These are phyloP conservation scores for Athetis lepigone DNA, from an alignment of 2,888 invertebrate genomes.

Conservation along the genomic window DNA sequence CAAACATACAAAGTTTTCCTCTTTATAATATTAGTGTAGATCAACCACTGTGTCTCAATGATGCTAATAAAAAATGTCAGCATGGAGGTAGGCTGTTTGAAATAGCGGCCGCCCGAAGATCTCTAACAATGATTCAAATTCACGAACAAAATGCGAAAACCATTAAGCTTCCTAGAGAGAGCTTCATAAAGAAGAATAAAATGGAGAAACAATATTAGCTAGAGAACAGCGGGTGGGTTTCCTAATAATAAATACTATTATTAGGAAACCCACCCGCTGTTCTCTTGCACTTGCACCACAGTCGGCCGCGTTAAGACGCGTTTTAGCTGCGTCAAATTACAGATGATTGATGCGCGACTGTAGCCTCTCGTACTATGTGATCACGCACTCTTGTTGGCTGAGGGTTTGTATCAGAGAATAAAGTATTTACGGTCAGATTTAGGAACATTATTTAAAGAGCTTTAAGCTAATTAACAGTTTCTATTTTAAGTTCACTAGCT, in stretches of 20 bases:
- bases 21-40: too few species aligned
- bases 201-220: too few species aligned
- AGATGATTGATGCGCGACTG: slow-evolving; percentile 72
- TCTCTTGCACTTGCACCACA: slow-evolving; percentile 18
- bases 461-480: neutral
- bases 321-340: slow-evolving; percentile 73
- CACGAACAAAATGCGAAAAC: too few species aligned
- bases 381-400: slow-evolving; percentile 42
- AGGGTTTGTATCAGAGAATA: slow-evolving; percentile 13
- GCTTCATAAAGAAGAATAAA: too few species aligned
- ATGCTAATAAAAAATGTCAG: too few species aligned
- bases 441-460: neutral
- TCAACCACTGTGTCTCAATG: too few species aligned
- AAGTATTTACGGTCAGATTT: neutral
- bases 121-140: too few species aligned
- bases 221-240: neutral
- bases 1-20: too few species aligned
- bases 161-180: too few species aligned
- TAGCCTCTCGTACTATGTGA: slow-evolving; percentile 26
- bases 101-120: too few species aligned
- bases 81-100: too few species aligned
- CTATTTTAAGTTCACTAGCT: neutral
- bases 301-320: slow-evolving; percentile 37
- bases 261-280: neutral
- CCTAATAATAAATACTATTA: too few species aligned